phyloP scores from a whole-genome alignment of 2,113 vertebrate species.

The Polyodon spathula region DNA sequence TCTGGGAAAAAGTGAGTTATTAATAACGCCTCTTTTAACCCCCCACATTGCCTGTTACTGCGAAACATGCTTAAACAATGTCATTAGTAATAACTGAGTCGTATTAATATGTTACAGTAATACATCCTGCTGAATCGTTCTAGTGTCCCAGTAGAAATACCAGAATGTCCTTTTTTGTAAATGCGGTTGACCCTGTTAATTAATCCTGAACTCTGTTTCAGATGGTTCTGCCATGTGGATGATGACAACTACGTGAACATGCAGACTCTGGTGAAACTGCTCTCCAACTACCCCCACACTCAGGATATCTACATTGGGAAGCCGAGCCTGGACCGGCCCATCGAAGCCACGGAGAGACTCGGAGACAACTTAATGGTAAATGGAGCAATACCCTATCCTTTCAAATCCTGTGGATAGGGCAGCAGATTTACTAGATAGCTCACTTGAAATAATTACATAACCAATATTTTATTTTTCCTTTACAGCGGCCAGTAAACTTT shows the following conservation, averaged over 20 bases:
- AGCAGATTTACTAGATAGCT: neutral
- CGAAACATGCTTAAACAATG: too few relatives aligned
- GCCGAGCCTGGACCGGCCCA: constrained; percentile 90
- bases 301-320: constrained; percentile 92
- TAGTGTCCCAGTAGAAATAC: too few relatives aligned
- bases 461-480: neutral
- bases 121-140: too few relatives aligned
- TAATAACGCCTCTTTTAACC: neutral
- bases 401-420: neutral
- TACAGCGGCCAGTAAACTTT: constrained; percentile 87
- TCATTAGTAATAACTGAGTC: too few relatives aligned
- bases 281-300: constrained; percentile 79
- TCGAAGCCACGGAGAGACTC: constrained; percentile 89
- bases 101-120: too few relatives aligned
- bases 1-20: constrained; percentile 81
- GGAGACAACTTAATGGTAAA: constrained; percentile 83
- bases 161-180: neutral
- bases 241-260: constrained; percentile 95
- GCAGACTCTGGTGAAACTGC: constrained; percentile 66
- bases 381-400: too few relatives aligned
- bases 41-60: neutral
- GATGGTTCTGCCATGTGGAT: constrained; percentile 97
- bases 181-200: neutral
- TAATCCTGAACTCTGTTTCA: constrained; percentile 23
- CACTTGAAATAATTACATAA: neutral